These are phyloP conservation scores for Propithecus perrieri DNA, from an alignment of 2,797 vertebrate genomes.

Conservation along the genomic window DNA sequence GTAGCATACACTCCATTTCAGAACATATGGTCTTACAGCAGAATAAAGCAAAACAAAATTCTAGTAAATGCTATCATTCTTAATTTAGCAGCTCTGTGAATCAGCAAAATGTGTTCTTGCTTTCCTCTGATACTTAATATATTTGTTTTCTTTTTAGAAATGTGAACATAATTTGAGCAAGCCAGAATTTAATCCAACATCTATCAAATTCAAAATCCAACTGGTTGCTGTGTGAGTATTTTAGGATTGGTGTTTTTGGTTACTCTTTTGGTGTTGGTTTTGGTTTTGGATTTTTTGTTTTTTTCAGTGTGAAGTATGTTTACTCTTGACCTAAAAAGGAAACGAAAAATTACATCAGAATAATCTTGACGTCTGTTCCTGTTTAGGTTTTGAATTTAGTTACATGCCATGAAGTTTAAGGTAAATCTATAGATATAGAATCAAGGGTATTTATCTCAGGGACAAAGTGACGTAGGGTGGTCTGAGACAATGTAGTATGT, in stretches of 20 bases:
- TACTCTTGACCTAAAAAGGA: background rate
- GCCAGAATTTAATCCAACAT: conserved; percentile 99
- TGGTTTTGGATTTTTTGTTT: background rate
- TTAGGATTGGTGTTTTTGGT: background rate
- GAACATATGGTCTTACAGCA: background rate
- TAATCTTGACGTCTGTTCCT: background rate
- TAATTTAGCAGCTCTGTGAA: background rate
- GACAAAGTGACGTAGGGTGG: background rate
- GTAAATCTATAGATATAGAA: background rate
- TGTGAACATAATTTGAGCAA: conserved; percentile 99
- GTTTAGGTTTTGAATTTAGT: conserved; percentile 20
- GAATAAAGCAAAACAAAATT: background rate
- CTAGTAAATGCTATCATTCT: background rate
- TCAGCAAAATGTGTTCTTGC: background rate
- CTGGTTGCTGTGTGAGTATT: conserved; percentile 98
- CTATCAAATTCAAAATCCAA: conserved; percentile 99
- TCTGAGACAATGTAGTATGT: background rate
- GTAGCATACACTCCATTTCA: background rate
- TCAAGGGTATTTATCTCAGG: background rate
- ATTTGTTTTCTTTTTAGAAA: conserved; percentile 88
- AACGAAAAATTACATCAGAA: background rate
- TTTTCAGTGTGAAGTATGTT: background rate
- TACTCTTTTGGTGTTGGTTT: background rate
- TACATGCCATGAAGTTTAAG: background rate
- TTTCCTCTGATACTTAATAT: background rate